Evolutionary conservation across 53 echinoderm and acorn worm genomes (phyloP), one percentile per base, ranked within the genome.

Genomic region (Henricia sp.): DNA sequence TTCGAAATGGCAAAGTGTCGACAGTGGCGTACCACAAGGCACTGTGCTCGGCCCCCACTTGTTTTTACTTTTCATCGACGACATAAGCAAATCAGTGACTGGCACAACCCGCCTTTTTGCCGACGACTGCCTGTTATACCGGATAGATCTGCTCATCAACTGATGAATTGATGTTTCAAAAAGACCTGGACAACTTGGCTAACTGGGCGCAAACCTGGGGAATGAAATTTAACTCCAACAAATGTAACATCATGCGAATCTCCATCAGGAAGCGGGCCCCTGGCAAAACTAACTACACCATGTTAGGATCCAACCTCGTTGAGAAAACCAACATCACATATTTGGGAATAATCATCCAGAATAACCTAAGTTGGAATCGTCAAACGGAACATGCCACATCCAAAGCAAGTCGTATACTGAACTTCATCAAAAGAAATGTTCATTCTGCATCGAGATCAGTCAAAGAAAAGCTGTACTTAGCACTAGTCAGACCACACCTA

Each of bases 351-450:
- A 26, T n/a, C 72, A 38, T 82, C 1, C 88, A 88, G 57, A 82
- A 26, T 1, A 71, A 88, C 72, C 44, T 88, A 6, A 28, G 82
- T 8, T 88, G 88, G 88, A 70, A 88, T 33, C 71, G 5, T 0
- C 88, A 88, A 50, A 35, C 66, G 1, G 23, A 71, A 3, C 62
- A 88, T 30, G 71, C 88, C 3, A 44, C 30, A 37, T 6, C 23
- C 21, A 88, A 88, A 51, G 82, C 88, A 6, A 46, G 50, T 8
- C 10, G 60, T 8, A 51, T 88, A 0, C 72, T 88, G 0, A 83
- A 83, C 51, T 82, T 88, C 71, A 25, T 71, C 1, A 74, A 39
- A 32, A 34, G 88, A 25, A 88, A 88, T 19, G 82, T 88, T 23
- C 58, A 70, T 41, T 32, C 55, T 32, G 29, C 14, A 4, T 71